Evolutionary conservation across 2,797 vertebrate species (phyloP), one percentile per base, ranked within the genome.

Genomic region (Sebastes matsubarae): DNA sequence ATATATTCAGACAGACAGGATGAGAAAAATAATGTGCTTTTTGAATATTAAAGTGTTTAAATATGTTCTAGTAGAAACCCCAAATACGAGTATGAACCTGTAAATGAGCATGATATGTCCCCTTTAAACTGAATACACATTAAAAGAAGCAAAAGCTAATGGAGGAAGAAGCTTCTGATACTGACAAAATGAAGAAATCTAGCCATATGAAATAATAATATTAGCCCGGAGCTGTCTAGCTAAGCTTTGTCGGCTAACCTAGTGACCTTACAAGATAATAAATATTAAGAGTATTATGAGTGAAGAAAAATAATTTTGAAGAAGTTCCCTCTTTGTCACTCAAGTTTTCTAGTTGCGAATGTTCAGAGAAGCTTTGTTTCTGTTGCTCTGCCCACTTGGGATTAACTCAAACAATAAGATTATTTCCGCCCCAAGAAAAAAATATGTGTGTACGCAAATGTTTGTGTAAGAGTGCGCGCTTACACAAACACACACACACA

Each of bases 351-450:
- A 25, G 4, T 42, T 34, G 30, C 29, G 11, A 55, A 12, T 59
- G 46, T 74, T 81, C 12, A 52, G 55, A 79, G 68, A 36, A 73
- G 87, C 82, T 83, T 84, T 87, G 79, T 60, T 29, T 83, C 77
- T 68, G 77, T 22, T 20, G 70, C 73, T 74, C 71, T 42, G 65
- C 79, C 81, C 78, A 67, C 78, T 63, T 16, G 58, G 84, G 87
- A 89, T 89, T 88, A 89, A 80, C 77, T 84, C 60, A 68, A 85
- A 81, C 87, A 87, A 84, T 72, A 16, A 14, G 66, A 87, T 85
- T 85, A 88, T 86, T 88, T 85, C 54, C 12, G 8, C 70, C 70
- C 36, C 65, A 38, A 57, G 71, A 79, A 81, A 77, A 52, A 59
- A 38, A 57, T 70, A 7, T 57, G 46, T 65, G 80, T 42, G 24